Evolutionary conservation across 2,113 vertebrate species (phyloP).

Genomic region (Erythrocercus mccallii): DNA sequence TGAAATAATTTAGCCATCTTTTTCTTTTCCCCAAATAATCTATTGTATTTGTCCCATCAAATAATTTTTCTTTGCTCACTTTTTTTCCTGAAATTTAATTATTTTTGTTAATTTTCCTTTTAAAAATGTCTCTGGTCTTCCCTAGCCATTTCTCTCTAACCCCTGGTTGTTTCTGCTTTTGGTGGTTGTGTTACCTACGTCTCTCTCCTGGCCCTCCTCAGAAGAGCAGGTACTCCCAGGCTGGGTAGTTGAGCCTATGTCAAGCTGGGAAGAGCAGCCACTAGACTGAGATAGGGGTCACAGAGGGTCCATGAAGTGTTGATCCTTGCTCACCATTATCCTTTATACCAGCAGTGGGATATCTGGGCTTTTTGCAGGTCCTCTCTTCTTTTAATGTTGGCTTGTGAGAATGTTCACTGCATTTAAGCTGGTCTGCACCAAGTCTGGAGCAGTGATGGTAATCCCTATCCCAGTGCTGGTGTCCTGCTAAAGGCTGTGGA

Average conservation of each 20-base stretch:
- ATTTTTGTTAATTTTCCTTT: background rate
- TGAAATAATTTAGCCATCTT: background rate
- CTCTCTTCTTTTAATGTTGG: background rate
- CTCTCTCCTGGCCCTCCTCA: background rate
- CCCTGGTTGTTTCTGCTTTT: background rate
- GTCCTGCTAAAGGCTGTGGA: background rate
- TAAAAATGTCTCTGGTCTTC: background rate
- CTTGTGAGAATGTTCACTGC: background rate
- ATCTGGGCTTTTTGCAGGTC: background rate
- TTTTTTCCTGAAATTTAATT: background rate
- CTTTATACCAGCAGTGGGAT: background rate
- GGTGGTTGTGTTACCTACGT: background rate
- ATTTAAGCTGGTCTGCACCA: background rate
- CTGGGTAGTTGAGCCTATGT: background rate
- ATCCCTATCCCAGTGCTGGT: background rate
- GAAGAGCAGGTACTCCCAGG: background rate
- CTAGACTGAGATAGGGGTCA: background rate
- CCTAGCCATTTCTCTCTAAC: background rate
- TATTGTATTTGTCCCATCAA: background rate
- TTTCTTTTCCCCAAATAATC: background rate
- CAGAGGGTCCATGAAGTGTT: fast-evolving
- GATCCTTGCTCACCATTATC: background rate
- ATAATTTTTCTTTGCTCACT: background rate
- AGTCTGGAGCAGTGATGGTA: background rate
- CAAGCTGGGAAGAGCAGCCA: background rate